Evolutionary conservation across 2,888 invertebrate species (phyloP).

Genomic region (Lycia hirtaria): DNA sequence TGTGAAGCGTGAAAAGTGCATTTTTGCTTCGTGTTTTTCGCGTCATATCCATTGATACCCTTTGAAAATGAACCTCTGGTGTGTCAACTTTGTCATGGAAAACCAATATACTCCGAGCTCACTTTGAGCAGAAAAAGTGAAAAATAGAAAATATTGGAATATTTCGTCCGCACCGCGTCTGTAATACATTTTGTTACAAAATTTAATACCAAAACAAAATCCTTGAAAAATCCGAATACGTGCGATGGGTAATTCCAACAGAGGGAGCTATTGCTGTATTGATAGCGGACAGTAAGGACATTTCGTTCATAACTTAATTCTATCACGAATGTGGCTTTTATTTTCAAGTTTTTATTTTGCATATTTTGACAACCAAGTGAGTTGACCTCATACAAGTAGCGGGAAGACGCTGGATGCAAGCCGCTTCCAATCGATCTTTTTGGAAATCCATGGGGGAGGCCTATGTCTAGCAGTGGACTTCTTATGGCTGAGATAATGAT

Average conservation of each 20-base stretch:
- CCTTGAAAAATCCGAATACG: slow-evolving; percentile 45
- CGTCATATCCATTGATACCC: slow-evolving; percentile 4
- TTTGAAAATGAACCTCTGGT: slow-evolving; percentile 16
- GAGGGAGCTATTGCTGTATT: slow-evolving; percentile 20
- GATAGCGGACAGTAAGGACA: slow-evolving; percentile 8
- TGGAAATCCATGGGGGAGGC: no score
- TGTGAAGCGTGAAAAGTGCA: not conserved
- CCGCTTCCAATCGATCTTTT: no score
- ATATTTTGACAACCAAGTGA: no score
- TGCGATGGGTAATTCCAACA: slow-evolving; percentile 32
- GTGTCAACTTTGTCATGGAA: slow-evolving; percentile 11
- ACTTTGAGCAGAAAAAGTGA: slow-evolving; percentile 4
- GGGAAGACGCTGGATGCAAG: no score
- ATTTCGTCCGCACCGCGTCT: slow-evolving; percentile 20
- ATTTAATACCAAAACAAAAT: slow-evolving; percentile 48
- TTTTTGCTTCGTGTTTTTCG: not conserved
- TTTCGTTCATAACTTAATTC: not conserved
- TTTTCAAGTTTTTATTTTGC: no score
- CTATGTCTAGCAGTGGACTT: no score
- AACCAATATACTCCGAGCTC: slow-evolving; percentile 11
- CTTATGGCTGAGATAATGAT: no score
- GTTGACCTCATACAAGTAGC: no score
- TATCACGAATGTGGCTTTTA: no score
- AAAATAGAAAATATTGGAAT: slow-evolving; percentile 9
- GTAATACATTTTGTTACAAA: slow-evolving; percentile 42